Evolutionary conservation across 2,113 vertebrate species (phyloP).

Genomic region (Vidua chalybeata): DNA sequence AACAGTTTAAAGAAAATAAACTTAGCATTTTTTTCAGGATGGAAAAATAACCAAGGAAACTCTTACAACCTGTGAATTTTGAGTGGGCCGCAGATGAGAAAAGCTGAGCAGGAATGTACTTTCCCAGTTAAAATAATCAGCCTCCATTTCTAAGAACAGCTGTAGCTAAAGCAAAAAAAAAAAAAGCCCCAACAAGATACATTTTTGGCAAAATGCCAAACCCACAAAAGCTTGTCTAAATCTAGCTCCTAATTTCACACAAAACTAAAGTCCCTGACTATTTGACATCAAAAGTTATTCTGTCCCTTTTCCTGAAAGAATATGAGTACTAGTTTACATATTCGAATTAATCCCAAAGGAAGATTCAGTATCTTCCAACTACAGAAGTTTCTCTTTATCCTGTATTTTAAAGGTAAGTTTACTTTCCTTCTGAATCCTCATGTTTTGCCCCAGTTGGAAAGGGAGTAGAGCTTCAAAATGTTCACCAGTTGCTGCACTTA

Average conservation of each 20-base stretch:
- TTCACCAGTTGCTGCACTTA: background rate
- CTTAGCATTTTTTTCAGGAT: background rate
- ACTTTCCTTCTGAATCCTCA: background rate
- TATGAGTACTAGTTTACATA: conserved; percentile 11
- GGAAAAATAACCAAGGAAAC: background rate
- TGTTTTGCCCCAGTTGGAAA: background rate
- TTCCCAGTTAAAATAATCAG: conserved; percentile 3
- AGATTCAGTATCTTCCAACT: background rate
- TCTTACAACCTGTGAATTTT: conserved; percentile 1
- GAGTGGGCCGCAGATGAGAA: conserved; percentile 6
- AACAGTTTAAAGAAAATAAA: background rate
- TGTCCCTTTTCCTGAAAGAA: background rate
- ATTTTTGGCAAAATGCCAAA: background rate
- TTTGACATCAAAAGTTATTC: conserved; percentile 12
- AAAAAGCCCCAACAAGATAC: background rate
- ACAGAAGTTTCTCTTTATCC: background rate
- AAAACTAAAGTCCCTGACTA: background rate
- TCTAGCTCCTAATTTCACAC: background rate
- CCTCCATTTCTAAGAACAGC: conserved; percentile 14
- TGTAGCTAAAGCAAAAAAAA: background rate
- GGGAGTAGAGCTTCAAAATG: background rate
- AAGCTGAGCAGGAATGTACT: background rate
- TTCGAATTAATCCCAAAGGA: conserved; percentile 51
- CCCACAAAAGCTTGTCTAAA: background rate
- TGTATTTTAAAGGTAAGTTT: background rate